phyloP scores from a whole-genome alignment of 1,140 invertebrate genomes.

The Colletes latitarsis region DNA sequence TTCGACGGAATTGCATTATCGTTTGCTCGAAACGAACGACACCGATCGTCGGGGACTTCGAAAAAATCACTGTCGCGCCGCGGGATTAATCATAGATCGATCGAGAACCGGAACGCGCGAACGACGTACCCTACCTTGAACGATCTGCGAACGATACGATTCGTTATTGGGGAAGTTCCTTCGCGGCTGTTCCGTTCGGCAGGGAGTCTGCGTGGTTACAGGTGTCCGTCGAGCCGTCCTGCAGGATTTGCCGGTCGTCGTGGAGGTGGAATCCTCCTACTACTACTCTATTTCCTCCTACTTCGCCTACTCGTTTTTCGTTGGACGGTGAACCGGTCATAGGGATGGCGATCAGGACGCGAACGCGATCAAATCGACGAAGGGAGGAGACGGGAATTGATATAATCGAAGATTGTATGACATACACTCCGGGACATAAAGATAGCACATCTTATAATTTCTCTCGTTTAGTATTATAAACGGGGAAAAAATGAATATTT shows the following conservation, averaged over 20 bases:
- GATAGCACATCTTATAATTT: too few species aligned
- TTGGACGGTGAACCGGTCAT: conserved; percentile 48
- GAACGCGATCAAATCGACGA: conserved; percentile 4
- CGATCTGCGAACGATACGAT: conserved; percentile 50
- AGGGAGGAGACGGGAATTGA: not conserved
- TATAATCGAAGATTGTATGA: not conserved
- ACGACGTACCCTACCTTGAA: conserved; percentile 44
- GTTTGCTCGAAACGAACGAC: not conserved
- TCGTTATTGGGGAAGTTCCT: conserved; percentile 56
- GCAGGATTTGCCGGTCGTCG: conserved; percentile 61
- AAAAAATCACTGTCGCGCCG: conserved; percentile 6
- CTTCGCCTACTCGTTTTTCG: conserved; percentile 58
- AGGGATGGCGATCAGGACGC: conserved; percentile 35
- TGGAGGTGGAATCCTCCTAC: conserved; percentile 66
- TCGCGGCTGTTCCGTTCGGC: conserved; percentile 52
- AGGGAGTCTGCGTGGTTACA: conserved; percentile 68
- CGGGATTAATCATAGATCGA: conserved; percentile 17
- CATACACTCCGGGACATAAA: too few species aligned
- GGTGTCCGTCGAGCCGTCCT: conserved; percentile 65
- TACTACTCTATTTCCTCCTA: conserved; percentile 64
- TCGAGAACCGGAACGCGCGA: conserved; percentile 15
- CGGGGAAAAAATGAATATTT: too few species aligned
- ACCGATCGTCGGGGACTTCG: too few species aligned
- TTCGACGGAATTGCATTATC: not conserved
- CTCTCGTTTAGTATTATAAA: too few species aligned